Conservation (phyloP, 2,113 vertebrate genomes). For the Semnornis frantzii region DNA sequence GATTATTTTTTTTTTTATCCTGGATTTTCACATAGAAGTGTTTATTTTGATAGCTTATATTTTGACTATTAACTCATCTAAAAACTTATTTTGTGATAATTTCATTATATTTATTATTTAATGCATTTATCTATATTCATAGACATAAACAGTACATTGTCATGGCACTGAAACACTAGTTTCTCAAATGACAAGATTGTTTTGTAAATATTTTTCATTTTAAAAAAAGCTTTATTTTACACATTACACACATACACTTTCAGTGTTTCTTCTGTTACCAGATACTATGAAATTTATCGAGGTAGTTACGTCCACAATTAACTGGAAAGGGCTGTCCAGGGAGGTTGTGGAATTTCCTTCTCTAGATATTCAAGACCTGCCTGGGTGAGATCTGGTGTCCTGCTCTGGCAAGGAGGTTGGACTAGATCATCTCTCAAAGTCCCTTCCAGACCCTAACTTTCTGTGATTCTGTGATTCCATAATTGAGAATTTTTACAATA, state of each 20-base stretch:
- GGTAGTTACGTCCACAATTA: background rate
- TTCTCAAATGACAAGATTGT: background rate
- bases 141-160: background rate
- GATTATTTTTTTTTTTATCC: background rate
- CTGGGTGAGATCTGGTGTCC: too few species aligned
- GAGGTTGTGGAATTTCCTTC: too few species aligned
- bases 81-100: background rate
- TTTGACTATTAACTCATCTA: background rate
- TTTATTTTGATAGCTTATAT: accelerated
- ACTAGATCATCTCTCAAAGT: too few species aligned
- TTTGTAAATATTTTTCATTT: background rate
- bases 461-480: too few species aligned
- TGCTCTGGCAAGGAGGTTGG: too few species aligned
- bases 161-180: accelerated
- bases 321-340: too few species aligned
- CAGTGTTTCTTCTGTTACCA: background rate
- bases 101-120: background rate
- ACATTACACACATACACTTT: accelerated
- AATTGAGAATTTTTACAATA: too few species aligned
- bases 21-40: background rate
- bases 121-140: background rate
- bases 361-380: too few species aligned
- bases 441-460: too few species aligned
- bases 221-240: background rate
- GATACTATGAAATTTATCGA: background rate